Percentiles rank a stretch among this genome's conserved stretches.
Conservation (phyloP, 2,797 vertebrate genomes). For the Amazona ochrocephala region DNA sequence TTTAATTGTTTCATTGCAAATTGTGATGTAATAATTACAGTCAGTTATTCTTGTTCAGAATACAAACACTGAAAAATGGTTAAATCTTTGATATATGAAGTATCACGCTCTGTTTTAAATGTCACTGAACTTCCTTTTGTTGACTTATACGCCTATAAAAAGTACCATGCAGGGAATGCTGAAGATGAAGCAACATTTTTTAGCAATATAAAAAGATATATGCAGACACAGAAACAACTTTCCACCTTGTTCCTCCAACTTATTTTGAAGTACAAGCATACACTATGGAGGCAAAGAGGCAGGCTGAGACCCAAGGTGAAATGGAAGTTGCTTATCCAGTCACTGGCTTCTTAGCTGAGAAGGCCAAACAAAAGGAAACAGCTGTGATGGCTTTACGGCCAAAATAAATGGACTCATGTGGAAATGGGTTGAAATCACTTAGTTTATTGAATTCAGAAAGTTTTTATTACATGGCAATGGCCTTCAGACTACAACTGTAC, state of each 20-base stretch:
- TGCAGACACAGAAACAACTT: neutral
- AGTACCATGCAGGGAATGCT: neutral
- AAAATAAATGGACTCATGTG: neutral
- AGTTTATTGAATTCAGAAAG: neutral
- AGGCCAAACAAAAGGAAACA: neutral
- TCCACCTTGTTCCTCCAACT: neutral
- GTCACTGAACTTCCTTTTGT: neutral
- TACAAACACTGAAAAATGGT: neutral
- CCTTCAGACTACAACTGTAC: neutral
- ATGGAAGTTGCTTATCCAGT: neutral
- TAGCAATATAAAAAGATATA: neutral
- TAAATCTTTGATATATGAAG: neutral
- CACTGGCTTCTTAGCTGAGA: neutral
- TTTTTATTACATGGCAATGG: neutral
- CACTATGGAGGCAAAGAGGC: neutral
- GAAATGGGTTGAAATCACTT: neutral
- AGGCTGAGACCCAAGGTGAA: neutral
- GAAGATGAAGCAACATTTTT: neutral
- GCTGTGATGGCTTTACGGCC: neutral
- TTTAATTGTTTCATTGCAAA: neutral
- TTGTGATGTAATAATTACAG: neutral
- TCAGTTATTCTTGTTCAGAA: neutral
- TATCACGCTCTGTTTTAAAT: neutral
- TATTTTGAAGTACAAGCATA: neutral
- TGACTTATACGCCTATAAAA: neutral